Evolutionary conservation across 2,113 vertebrate species (phyloP), one percentile per base, ranked within the genome.

Genomic region (Onychostruthus taczanowskii): DNA sequence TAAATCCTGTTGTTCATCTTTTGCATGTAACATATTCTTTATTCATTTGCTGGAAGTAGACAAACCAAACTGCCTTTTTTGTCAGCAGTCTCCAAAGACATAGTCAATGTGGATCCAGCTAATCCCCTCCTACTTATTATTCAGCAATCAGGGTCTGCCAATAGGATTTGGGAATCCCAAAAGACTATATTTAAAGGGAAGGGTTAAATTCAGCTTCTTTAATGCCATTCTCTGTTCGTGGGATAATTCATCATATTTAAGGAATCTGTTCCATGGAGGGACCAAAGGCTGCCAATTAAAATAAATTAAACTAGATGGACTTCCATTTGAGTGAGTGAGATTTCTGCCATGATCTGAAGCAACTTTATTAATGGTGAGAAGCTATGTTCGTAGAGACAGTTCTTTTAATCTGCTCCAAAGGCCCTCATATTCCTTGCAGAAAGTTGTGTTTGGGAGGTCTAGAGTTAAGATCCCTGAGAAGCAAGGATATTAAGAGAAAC

Each of bases 41-140:
- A 67, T 96, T 95, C 85, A 79, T 78, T 93, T 97, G 76, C 88
- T 86, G 77, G 66, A 95, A 66, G 82, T 7, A 93, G 75, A 73
- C 66, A 94, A 95, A 93, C 47, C 90, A 67, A 93, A 94, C 30
- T 46, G 31, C 30, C 15, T 7, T 91, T 94, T 91, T 78, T 92
- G 89, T 92, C 89, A 94, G n/a, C 46, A 80, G 59, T 95, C 89
- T 94, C 87, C 63, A 80, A 96, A 95, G 95, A 87, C 56, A 88
- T 16, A 70, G 80, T 84, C 93, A 95, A 66, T 83, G 84, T 64
- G 90, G 61, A 95, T 72, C 56, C 47, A 88, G 79, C 67, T 97
- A 98, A 98, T 97, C 84, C 33, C 55, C 17, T 94, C 35, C 87
- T 93, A 88, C 50, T 96, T 97, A 81, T 89, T 97, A 94, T 94